Conservation (phyloP, 2,888 invertebrate species). For the Drosophila rellima region DNA sequence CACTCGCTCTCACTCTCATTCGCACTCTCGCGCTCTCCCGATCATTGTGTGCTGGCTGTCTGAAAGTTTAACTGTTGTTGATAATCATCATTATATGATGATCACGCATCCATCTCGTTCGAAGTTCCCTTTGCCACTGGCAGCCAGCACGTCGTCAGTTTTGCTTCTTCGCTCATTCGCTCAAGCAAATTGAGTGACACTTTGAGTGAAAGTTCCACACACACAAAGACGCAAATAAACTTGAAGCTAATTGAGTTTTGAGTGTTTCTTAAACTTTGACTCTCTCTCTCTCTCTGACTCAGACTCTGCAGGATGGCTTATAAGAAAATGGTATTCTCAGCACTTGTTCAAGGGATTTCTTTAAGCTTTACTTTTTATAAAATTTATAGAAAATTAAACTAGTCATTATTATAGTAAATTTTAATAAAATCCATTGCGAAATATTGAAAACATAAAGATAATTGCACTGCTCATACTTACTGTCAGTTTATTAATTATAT, state of each 20-base stretch:
- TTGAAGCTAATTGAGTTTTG: conserved; percentile 43
- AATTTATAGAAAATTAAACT: background rate
- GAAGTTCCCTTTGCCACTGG: conserved; percentile 77
- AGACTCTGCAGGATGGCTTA: conserved; percentile 19
- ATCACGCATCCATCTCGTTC: conserved; percentile 75
- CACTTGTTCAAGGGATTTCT: background rate
- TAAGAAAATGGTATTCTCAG: conserved; percentile 23
- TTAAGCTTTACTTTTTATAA: background rate
- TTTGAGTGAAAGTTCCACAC: conserved; percentile 24
- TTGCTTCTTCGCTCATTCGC: conserved; percentile 26
- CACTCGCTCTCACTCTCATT: conserved; percentile 8
- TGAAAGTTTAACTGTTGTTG: conserved; percentile 67
- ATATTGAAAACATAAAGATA: background rate
- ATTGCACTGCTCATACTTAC: background rate
- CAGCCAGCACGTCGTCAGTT: conserved; percentile 76
- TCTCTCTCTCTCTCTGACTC: background rate
- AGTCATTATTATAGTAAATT: no score
- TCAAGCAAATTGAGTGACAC: conserved; percentile 41
- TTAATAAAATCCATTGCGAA: no score
- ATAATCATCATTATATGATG: conserved; percentile 50
- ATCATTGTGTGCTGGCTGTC: conserved; percentile 36
- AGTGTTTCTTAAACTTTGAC: background rate
- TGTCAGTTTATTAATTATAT: background rate
- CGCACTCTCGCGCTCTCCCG: background rate
- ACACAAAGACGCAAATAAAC: conserved; percentile 14